Conservation (phyloP, 2,113 vertebrate genomes). For the Balaeniceps rex region DNA sequence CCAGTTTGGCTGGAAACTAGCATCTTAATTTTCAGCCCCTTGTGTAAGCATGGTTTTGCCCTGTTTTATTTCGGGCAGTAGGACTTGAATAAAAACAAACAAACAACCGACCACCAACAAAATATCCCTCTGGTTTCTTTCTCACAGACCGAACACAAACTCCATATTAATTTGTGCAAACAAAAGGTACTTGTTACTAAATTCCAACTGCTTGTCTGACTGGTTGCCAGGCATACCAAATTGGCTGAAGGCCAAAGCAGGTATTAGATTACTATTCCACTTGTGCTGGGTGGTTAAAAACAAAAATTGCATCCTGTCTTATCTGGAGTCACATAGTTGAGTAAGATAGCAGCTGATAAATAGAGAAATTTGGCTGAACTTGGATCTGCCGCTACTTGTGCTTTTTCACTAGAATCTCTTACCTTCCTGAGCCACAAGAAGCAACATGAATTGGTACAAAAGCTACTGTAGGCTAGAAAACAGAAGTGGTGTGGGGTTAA, state of each 20-base stretch:
- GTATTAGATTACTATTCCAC: not conserved
- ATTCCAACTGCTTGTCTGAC: not conserved
- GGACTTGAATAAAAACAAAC: not conserved
- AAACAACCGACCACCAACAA: not conserved
- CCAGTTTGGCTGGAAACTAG: not conserved
- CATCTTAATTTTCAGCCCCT: not conserved
- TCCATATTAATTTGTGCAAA: not conserved
- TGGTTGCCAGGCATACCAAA: not conserved
- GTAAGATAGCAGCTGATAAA: not conserved
- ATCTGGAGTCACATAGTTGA: not conserved
- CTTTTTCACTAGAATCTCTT: not conserved
- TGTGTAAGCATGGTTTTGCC: not conserved
- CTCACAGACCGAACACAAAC: not conserved
- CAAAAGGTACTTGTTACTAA: not conserved
- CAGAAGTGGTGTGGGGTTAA: not conserved
- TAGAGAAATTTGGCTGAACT: not conserved
- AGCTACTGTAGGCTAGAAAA: not conserved
- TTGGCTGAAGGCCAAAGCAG: not conserved
- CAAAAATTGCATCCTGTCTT: not conserved
- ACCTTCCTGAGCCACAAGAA: not conserved
- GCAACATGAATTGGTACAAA: not conserved
- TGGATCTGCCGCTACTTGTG: not conserved
- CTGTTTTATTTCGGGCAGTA: not conserved
- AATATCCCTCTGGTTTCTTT: not conserved
- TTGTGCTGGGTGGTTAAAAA: not conserved